phyloP scores from a whole-genome alignment of 2,113 vertebrate species.

The Ammodytes dubius region DNA sequence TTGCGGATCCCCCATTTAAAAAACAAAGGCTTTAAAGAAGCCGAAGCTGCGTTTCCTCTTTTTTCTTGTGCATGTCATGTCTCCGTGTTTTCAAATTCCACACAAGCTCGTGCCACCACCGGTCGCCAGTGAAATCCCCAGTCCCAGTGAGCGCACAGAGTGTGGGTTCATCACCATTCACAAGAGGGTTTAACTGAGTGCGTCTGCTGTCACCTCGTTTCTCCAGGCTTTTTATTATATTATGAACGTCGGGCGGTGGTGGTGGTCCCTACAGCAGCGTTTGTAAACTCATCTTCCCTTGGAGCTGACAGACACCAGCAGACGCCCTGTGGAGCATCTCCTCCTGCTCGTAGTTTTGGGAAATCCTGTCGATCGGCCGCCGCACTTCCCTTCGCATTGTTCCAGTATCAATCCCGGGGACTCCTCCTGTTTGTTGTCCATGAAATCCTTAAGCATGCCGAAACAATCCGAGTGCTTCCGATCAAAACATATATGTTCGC shows the following conservation, averaged over 20 bases:
- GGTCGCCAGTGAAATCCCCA: conserved; percentile 60
- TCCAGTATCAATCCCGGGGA: conserved; percentile 33
- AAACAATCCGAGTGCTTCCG: conserved; percentile 32
- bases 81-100: conserved; percentile 74
- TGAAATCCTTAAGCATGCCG: conserved; percentile 40
- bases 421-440: conserved; percentile 24
- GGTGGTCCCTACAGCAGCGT: neutral
- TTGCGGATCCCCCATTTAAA: conserved; percentile 53
- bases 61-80: conserved; percentile 83
- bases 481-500: neutral
- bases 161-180: conserved; percentile 37
- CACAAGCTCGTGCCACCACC: conserved; percentile 50
- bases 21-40: conserved; percentile 67
- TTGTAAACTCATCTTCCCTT: neutral
- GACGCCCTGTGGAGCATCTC: conserved; percentile 54
- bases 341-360: conserved; percentile 45
- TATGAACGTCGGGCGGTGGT: too few species aligned
- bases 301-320: conserved; percentile 50
- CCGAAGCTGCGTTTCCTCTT: conserved; percentile 78
- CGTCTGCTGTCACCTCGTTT: neutral
- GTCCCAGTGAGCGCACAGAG: conserved; percentile 53
- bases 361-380: conserved; percentile 43
- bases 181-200: neutral
- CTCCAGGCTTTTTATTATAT: neutral
- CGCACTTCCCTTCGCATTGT: conserved; percentile 51